phyloP scores from a whole-genome alignment of 2,888 invertebrate species.

The Brachyptera putata region DNA sequence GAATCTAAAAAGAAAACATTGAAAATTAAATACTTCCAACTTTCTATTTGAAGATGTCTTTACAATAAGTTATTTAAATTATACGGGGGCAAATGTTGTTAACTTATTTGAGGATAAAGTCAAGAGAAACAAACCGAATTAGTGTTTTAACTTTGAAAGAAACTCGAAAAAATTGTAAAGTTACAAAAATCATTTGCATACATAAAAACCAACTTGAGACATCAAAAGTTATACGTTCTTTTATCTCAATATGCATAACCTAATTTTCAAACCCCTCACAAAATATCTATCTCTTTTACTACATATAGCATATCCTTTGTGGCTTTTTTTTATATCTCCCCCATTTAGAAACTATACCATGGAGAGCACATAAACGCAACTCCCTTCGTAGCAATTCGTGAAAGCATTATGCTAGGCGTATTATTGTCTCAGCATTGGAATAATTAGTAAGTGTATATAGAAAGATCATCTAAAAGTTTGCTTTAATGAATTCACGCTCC shows the following conservation, averaged over 20 bases:
- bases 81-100: too few species aligned
- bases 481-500: not conserved
- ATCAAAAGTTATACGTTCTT: constrained; percentile 20
- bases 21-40: not conserved
- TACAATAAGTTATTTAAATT: not conserved
- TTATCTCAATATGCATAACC: constrained; percentile 20
- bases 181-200: constrained; percentile 17
- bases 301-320: not conserved
- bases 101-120: too few species aligned
- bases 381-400: constrained; percentile 9
- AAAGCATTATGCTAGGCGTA: constrained; percentile 22
- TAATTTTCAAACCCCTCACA: constrained; percentile 26
- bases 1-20: too few species aligned
- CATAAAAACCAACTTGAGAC: not conserved
- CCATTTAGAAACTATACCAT: constrained; percentile 19
- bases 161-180: constrained; percentile 4
- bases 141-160: not conserved
- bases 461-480: not conserved
- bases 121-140: constrained; percentile 9
- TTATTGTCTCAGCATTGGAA: constrained; percentile 14
- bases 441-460: too few species aligned
- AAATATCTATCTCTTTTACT: constrained; percentile 11
- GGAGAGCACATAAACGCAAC: constrained; percentile 27
- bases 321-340: constrained; percentile 23
- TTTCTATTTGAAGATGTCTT: not conserved